phyloP scores from a whole-genome alignment of 2,113 vertebrate genomes.

The Oryzias melastigma region DNA sequence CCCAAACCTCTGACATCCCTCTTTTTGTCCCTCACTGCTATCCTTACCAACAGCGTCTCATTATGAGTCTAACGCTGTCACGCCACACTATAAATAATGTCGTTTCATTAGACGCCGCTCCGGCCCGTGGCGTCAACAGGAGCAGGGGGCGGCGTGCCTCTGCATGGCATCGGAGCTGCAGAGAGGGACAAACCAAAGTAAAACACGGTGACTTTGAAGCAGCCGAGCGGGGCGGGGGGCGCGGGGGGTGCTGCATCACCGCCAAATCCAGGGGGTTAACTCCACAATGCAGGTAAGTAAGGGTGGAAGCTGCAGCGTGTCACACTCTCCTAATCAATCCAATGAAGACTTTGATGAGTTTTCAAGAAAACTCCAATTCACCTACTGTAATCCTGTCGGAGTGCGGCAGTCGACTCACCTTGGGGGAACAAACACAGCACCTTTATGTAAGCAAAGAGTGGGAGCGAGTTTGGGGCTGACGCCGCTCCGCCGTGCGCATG shows the following conservation, averaged over 20 bases:
- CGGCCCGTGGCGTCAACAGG: conserved; percentile 23
- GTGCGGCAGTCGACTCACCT: conserved; percentile 24
- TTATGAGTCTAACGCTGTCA: conserved; percentile 70
- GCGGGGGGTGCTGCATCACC: conserved; percentile 39
- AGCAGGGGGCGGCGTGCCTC: conserved; percentile 5
- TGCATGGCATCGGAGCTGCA: conserved; percentile 8
- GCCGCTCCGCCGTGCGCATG: conserved; percentile 25
- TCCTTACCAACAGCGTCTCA: conserved; percentile 72
- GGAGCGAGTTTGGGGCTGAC: conserved; percentile 1
- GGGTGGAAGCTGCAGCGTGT: conserved; percentile 50
- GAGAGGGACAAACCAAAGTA: background rate
- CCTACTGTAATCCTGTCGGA: conserved; percentile 22
- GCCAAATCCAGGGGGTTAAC: conserved; percentile 38
- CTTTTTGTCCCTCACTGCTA: conserved; percentile 24
- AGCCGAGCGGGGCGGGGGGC: conserved; percentile 7
- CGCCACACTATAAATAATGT: conserved; percentile 70
- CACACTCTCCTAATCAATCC: conserved; percentile 57
- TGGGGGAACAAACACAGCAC: conserved; percentile 26
- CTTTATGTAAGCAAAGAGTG: conserved; percentile 38
- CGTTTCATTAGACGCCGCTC: conserved; percentile 54
- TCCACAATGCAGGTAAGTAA: conserved; percentile 59
- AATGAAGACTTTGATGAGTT: conserved; percentile 50
- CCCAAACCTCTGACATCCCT: conserved; percentile 12
- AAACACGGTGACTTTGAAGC: background rate
- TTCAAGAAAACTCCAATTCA: background rate